Conservation (phyloP, 2,797 vertebrate genomes). For the Austrolebias charrua region DNA sequence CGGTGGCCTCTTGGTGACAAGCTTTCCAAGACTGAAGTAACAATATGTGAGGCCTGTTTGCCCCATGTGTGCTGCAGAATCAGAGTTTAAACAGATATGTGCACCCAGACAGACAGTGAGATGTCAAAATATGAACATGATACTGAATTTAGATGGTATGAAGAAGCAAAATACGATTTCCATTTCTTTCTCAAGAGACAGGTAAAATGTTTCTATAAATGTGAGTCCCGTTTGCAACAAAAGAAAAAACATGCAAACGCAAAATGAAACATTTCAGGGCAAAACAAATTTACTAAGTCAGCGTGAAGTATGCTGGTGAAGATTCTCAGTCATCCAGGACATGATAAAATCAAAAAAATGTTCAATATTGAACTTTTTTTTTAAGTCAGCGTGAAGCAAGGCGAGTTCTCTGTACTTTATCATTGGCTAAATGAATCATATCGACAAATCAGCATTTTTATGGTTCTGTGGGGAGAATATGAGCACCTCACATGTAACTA, state of each 20-base stretch:
- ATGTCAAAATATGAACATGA: conserved; percentile 2
- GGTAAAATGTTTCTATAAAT: not conserved
- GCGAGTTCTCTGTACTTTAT: not conserved
- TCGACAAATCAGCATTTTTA: too few species aligned
- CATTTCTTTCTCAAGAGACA: not conserved
- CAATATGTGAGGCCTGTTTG: conserved; percentile 34
- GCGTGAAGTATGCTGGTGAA: not conserved
- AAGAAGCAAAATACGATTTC: not conserved
- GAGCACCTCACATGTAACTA: too few species aligned
- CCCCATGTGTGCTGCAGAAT: conserved; percentile 40
- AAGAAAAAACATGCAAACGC: too few species aligned
- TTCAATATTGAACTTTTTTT: too few species aligned
- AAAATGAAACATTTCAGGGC: not conserved
- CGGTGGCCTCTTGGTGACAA: conserved; percentile 45
- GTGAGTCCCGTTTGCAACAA: too few species aligned
- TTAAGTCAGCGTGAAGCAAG: too few species aligned
- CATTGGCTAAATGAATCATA: too few species aligned
- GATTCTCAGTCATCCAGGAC: too few species aligned
- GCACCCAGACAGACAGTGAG: conserved; percentile 24
- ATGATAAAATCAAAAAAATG: too few species aligned
- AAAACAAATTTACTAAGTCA: conserved; percentile 6
- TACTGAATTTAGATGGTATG: conserved; percentile 1
- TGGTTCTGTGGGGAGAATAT: too few species aligned
- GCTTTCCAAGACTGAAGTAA: conserved; percentile 42
- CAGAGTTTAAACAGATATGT: conserved; percentile 27